phyloP scores from a whole-genome alignment of 2,797 vertebrate species.

The Pipistrellus nathusii region DNA sequence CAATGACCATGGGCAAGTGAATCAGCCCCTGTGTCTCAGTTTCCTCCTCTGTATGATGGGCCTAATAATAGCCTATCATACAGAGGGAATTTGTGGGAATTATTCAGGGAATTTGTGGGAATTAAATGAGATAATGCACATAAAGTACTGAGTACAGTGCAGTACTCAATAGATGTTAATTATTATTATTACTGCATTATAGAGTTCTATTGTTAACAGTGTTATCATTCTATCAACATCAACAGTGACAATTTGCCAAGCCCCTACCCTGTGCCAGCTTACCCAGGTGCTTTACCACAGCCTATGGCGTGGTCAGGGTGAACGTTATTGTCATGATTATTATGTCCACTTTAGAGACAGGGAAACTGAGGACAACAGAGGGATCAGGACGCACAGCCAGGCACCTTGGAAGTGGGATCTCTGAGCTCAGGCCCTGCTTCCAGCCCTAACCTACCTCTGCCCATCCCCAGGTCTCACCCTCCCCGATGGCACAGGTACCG shows the following conservation, averaged over 20 bases:
- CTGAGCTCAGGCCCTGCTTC: not conserved
- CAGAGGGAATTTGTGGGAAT: not conserved
- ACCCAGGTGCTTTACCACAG: not conserved
- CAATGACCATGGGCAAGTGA: not conserved
- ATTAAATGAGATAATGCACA: not conserved
- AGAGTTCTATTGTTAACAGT: not conserved
- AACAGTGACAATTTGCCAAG: not conserved
- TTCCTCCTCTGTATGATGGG: slow-evolving; percentile 19
- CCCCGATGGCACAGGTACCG: slow-evolving; percentile 91
- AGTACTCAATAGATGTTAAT: not conserved
- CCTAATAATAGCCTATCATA: not conserved
- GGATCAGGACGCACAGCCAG: not conserved
- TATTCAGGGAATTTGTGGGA: not conserved
- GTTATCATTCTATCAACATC: not conserved
- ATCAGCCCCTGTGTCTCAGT: slow-evolving; percentile 27
- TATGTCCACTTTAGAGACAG: not conserved
- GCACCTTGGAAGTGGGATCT: not conserved
- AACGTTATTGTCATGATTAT: not conserved
- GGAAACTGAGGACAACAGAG: not conserved
- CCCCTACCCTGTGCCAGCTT: not conserved
- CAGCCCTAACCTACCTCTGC: not conserved
- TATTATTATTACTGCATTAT: not conserved
- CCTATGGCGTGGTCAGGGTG: not conserved
- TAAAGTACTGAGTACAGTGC: not conserved
- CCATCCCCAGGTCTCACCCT: slow-evolving; percentile 47